Conservation (phyloP, 53 echinoderm and acorn worm species). For the Glandiceps talaboti region DNA sequence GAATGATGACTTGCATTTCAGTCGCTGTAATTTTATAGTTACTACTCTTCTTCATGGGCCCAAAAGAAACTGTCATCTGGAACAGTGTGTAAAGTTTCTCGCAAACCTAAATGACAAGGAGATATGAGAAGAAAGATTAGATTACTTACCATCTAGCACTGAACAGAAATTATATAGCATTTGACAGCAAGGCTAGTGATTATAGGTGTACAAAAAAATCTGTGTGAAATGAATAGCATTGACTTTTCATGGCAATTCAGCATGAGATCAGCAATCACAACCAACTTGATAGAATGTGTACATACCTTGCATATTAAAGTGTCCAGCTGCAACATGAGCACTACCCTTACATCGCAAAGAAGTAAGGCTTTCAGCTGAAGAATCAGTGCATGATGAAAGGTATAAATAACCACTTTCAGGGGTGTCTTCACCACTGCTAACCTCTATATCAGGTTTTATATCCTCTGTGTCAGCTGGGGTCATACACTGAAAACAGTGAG, state of each 20-base stretch:
- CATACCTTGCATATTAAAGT: constrained; percentile 52
- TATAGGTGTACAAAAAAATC: too few relatives aligned
- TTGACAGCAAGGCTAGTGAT: too few relatives aligned
- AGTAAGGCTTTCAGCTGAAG: constrained; percentile 53
- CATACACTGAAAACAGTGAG: constrained; percentile 65
- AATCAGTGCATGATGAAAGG: constrained; percentile 82
- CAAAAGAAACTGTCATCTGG: constrained; percentile 58
- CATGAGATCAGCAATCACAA: too few relatives aligned
- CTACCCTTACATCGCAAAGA: not conserved
- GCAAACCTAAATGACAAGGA: constrained; percentile 33
- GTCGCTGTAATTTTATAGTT: too few relatives aligned
- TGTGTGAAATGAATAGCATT: too few relatives aligned
- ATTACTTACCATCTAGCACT: too few relatives aligned
- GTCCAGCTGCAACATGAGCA: constrained; percentile 15
- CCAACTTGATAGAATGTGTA: not conserved
- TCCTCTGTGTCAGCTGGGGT: constrained; percentile 37
- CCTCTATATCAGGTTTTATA: constrained; percentile 11
- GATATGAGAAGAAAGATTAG: too few relatives aligned
- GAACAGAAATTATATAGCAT: too few relatives aligned
- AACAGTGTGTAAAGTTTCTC: constrained; percentile 44
- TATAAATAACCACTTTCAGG: constrained; percentile 34
- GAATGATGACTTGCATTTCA: too few relatives aligned
- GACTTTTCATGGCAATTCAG: too few relatives aligned
- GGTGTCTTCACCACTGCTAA: constrained; percentile 24
- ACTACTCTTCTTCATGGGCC: constrained; percentile 20